Evolutionary conservation across 2,113 vertebrate species (phyloP).

Genomic region (Cochlearius cochlearius): DNA sequence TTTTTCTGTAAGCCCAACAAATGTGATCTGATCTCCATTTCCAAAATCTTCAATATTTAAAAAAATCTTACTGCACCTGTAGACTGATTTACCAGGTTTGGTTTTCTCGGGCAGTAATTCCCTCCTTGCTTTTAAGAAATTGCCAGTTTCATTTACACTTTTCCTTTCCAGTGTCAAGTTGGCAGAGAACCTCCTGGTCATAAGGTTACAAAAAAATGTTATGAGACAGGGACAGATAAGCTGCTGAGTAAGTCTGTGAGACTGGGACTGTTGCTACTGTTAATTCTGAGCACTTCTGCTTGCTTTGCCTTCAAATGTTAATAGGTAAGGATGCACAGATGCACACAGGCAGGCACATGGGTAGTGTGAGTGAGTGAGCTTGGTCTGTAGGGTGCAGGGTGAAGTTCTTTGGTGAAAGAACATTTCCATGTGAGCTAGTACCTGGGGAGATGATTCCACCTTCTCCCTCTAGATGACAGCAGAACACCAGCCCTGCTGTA

Average conservation of each 20-base stretch:
- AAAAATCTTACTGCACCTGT: background rate
- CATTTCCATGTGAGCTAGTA: background rate
- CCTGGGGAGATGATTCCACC: background rate
- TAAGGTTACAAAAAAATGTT: background rate
- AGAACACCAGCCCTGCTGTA: background rate
- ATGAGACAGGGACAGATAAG: background rate
- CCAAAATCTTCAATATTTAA: background rate
- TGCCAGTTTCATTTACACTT: background rate
- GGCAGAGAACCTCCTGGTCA: background rate
- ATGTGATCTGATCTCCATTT: background rate
- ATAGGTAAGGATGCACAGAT: background rate
- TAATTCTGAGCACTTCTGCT: background rate
- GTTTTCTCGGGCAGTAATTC: background rate
- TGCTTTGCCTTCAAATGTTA: background rate
- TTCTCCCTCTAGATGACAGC: constrained; percentile 56
- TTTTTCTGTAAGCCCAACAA: background rate
- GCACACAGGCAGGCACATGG: background rate
- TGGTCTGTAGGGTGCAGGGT: background rate
- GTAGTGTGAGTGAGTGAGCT: background rate
- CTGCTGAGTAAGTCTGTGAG: background rate
- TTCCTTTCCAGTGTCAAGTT: background rate
- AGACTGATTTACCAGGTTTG: background rate
- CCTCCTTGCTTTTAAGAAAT: background rate
- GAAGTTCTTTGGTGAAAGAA: background rate
- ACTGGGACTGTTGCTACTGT: background rate